phyloP scores from a whole-genome alignment of 2,888 invertebrate genomes.

The Tachina fera region DNA sequence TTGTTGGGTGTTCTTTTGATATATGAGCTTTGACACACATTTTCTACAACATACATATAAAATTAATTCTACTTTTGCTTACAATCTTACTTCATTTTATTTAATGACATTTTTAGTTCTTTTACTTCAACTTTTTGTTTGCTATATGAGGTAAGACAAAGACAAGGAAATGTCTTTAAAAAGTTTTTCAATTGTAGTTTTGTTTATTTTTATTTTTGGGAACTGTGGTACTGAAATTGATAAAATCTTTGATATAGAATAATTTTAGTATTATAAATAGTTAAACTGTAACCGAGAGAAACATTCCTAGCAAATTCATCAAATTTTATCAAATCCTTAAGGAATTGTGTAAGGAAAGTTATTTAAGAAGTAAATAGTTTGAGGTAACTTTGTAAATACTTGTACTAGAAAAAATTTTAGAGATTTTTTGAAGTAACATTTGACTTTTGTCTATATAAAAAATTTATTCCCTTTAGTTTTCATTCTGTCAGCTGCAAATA shows the following conservation, averaged over 20 bases:
- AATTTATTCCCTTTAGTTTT: too few relatives aligned
- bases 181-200: conserved; percentile 32
- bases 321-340: conserved; percentile 35
- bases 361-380: background rate
- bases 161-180: conserved; percentile 15
- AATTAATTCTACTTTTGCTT: conserved; percentile 34
- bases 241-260: background rate
- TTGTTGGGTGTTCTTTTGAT: conserved; percentile 35
- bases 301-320: conserved; percentile 1
- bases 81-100: conserved; percentile 49
- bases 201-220: background rate
- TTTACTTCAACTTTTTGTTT: background rate
- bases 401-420: conserved; percentile 41
- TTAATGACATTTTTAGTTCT: conserved; percentile 48
- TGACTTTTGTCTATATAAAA: conserved; percentile 18
- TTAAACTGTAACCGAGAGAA: background rate
- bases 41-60: background rate
- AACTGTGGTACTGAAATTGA: background rate
- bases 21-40: conserved; percentile 5
- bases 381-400: background rate
- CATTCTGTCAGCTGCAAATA: background rate
- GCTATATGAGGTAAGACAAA: background rate
- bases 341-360: conserved; percentile 21
- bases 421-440: conserved; percentile 49
- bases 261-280: conserved; percentile 9